Conservation (phyloP, 2,113 vertebrate genomes). For the Phalacrocorax aristotelis region DNA sequence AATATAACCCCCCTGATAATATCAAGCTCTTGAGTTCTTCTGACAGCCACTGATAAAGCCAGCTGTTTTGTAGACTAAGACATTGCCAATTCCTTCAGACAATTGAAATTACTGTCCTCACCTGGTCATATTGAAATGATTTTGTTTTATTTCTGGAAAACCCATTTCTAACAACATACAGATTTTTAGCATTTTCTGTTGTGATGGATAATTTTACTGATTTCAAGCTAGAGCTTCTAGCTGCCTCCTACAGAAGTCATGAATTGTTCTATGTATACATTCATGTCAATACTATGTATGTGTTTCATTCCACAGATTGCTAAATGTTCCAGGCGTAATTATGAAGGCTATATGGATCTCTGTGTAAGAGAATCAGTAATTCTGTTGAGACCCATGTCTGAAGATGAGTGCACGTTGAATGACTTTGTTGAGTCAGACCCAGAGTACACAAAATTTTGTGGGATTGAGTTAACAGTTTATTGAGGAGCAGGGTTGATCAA, state of each 20-base stretch:
- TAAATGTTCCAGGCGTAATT: not conserved
- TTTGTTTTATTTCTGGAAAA: not conserved
- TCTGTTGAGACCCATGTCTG: not conserved
- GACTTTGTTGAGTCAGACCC: not conserved
- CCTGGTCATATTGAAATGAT: not conserved
- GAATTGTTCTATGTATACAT: not conserved
- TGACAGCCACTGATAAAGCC: slow-evolving; percentile 30
- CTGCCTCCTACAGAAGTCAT: not conserved
- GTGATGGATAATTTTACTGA: not conserved
- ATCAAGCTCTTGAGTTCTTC: slow-evolving; percentile 15
- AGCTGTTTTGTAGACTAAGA: slow-evolving; percentile 1
- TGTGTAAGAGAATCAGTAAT: not conserved
- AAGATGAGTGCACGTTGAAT: not conserved
- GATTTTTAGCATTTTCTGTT: not conserved
- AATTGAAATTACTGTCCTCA: not conserved
- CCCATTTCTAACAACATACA: not conserved
- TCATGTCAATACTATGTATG: not conserved
- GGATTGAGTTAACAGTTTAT: not conserved
- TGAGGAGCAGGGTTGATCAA: not conserved
- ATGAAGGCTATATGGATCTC: not conserved
- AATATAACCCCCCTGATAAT: slow-evolving; percentile 17
- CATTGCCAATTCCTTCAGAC: not conserved
- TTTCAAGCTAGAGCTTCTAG: not conserved
- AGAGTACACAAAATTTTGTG: not conserved
- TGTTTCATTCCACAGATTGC: not conserved